Percentiles rank a stretch among this genome's conserved stretches.
Evolutionary conservation across 2,888 invertebrate genomes (phyloP).

Genomic region (Nemoura dubitans): DNA sequence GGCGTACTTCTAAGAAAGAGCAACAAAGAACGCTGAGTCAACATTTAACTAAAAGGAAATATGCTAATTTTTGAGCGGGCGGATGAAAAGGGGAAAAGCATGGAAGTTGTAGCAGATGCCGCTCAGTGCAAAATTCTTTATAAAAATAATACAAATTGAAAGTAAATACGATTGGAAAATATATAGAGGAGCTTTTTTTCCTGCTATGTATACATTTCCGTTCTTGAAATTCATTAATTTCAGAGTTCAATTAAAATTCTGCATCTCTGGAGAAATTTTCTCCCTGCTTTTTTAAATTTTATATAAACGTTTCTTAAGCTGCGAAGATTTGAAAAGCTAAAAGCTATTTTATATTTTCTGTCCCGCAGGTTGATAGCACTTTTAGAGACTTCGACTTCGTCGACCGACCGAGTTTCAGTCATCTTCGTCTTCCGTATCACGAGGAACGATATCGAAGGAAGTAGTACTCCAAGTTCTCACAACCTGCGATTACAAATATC

Average conservation of each 20-base stretch:
- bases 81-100: neutral
- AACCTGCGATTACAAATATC: too few species aligned
- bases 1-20: neutral
- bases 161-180: constrained; percentile 34
- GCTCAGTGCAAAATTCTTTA: neutral
- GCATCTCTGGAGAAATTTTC: neutral
- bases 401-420: too few species aligned
- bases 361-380: neutral
- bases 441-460: too few species aligned
- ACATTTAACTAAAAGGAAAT: constrained; percentile 37
- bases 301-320: neutral
- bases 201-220: neutral
- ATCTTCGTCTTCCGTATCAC: too few species aligned
- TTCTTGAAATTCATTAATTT: constrained; percentile 5
- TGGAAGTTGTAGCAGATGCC: neutral
- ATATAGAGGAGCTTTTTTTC: neutral
- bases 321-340: neutral
- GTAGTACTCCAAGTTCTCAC: too few species aligned
- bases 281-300: neutral
- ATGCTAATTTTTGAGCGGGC: constrained; percentile 32
- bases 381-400: too few species aligned
- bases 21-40: constrained; percentile 2
- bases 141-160: constrained; percentile 42
- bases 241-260: neutral
- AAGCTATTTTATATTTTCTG: neutral